Evolutionary conservation across 2,888 invertebrate genomes (phyloP), one percentile per base, ranked within the genome.

Genomic region (Oligia strigilis): DNA sequence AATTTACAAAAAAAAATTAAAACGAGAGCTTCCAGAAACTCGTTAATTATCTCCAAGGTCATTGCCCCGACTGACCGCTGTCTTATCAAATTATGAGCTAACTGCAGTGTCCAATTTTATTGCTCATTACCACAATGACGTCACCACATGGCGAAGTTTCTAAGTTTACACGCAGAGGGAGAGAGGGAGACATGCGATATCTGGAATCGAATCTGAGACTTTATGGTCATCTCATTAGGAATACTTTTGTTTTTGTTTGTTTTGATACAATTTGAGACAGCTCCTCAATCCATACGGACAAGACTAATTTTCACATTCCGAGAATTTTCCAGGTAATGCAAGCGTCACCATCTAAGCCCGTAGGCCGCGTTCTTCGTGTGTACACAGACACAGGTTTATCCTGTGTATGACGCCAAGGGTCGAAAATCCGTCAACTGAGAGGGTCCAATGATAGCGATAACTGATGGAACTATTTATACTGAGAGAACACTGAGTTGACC

Each of bases 71-170:
- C 36, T 76, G 71, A 40, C 71, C 62, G 36, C 17, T 43, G n/a
- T 23, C 19, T 81, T 36, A 67, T 71, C 55, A 29, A 64, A 77
- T 76, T 75, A 73, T 73, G 70, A 17, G 65, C 19, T 84, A 70
- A 75, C 46, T 84, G 80, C 72, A 84, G 84, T 80, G 52, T 80
- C 83, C 46, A 6, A 23, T 83, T 83, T 83, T 76, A 83, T 80
- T 29, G 84, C 73, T 76, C 55, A 80, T 80, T 80, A 66, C 8
- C 19, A 72, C 43, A 72, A 72, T 43, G 58, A 43, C 19, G n/a
- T 36, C 76, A 62, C 73, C 80, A 83, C 43, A 83, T 83, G 84
- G 49, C 76, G 43, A 43, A 11, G 17, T 65, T 11, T 49, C 40
- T 36, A 60, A 36, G 36, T 46, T 64, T 29, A 17, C 36, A 65